A percentile compares a stretch with the other conserved stretches of the same genome.
phyloP scores from a whole-genome alignment of 2,113 vertebrate genomes.

The Proterorhinus semilunaris region DNA sequence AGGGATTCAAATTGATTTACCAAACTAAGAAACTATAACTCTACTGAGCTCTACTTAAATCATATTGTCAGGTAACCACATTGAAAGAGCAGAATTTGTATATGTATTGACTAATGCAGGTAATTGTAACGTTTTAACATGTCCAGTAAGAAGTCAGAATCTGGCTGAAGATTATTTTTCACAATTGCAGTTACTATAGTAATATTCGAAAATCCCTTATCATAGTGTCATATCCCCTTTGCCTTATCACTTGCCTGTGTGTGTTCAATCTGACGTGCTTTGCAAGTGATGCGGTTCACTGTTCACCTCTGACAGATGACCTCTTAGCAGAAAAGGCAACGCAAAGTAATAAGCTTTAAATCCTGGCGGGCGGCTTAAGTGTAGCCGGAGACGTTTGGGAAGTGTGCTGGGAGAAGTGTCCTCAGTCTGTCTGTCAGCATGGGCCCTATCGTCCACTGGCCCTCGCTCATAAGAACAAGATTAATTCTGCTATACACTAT shows the following conservation, averaged over 20 bases:
- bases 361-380: constrained; percentile 70
- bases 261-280: not conserved
- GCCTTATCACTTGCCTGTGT: constrained; percentile 1
- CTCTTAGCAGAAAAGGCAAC: constrained; percentile 55
- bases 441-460: constrained; percentile 54
- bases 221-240: not conserved
- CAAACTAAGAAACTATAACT: too few relatives aligned
- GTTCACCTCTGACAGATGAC: constrained; percentile 45
- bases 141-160: too few relatives aligned
- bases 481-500: constrained; percentile 67
- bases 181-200: too few relatives aligned
- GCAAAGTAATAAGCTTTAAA: constrained; percentile 73
- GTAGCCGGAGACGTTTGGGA: constrained; percentile 73
- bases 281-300: not conserved
- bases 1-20: too few relatives aligned
- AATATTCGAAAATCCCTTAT: too few relatives aligned
- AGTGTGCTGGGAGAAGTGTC: constrained; percentile 56
- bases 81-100: too few relatives aligned
- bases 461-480: constrained; percentile 73
- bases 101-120: too few relatives aligned
- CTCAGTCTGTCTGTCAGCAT: constrained; percentile 65
- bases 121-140: too few relatives aligned
- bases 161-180: too few relatives aligned
- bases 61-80: too few relatives aligned
- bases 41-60: too few relatives aligned